Base-by-base conservation (phyloP, 2,797 vertebrate species). In the Carcharodon carcharias region DNA sequence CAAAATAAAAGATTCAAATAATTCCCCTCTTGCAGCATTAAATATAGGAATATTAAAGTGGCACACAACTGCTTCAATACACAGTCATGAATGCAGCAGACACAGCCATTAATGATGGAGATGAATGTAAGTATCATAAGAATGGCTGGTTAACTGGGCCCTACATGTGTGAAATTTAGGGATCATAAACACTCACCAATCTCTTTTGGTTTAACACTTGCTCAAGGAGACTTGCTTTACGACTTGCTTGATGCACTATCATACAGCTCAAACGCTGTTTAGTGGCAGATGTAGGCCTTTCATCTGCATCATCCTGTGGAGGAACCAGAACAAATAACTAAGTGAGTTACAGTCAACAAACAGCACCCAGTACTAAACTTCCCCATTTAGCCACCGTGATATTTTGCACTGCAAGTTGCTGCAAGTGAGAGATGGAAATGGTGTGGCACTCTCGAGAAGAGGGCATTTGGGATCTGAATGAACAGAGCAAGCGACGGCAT, bases 141-240 rank as follows among this genome's bases (percentile, higher is more conserved):
- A 28, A 89, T 56, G 26, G 21, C 8, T 56, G 23, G 21, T 58
- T 91, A n/a, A 58, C 16, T 61, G 28, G 12, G 28, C 35, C 28
- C 87, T 0, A 21, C 87, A 91, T 18, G 9, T 7, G 88, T n/a
- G 58, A 91, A 92, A 89, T 89, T 65, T 2, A 94, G 67, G 31
- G 67, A 95, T 26, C 26, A 12, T 7, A 21, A 45, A 67, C 77
- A 97, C 98, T 98, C 97, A 99, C 99, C 98, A 99, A 98, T 97
- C 99, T 98, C 97, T 99, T 99, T 96, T 99, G 99, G 97, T 99
- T 99, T 96, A 99, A 97, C 92, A 99, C 99, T 98, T 99, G 99
- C 96, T 99, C 99, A 96, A 99, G 98, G 96, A 99, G 98, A 26
- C 98, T 99, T 56, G 94, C 94, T 95, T 95, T 95, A 45, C 99